Evolutionary conservation across 2,113 vertebrate genomes (phyloP), one percentile per base, ranked within the genome.

Genomic region (Gavialis gangeticus): DNA sequence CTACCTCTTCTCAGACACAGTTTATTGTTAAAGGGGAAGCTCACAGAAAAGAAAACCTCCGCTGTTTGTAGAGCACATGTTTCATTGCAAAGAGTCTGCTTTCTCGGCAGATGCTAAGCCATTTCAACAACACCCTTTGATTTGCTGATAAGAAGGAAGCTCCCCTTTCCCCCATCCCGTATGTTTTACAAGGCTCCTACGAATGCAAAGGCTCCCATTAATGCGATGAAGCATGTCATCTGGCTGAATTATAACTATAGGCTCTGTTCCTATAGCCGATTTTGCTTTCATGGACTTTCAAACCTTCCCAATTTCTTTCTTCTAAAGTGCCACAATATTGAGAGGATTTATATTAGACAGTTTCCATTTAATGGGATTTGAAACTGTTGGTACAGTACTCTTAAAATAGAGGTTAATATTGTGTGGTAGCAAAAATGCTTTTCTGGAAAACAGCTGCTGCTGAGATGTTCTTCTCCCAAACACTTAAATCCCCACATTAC

Each of bases 11-110:
- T 37, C 6, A 58, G 10, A n/a, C 8, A 18, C 55, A n/a, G 3
- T 27, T 92, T 91, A 8, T 24, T 89, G 18, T 88, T 96, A 88
- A 75, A 82, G 27, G 25, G 77, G 28, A 89, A 82, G 18, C 10
- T 16, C 16, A 12, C 18, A 30, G 27, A 87, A 80, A 90, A 6
- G 34, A 28, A 30, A 79, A 55, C 79, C 30, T 88, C 55, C 84
- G 84, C 2, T 67, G 10, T 57, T 87, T 87, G 28, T 57, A 14
- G 0, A 34, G 6, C 21, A 64, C 15, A 28, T 64, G 15, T 66
- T 3, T 10, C 56, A 10, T 21, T 27, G 4, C n/a, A 9, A 3
- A 27, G 12, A 12, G 78, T 56, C 34, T 56, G 17, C 67, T n/a
- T 69, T 4, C 64, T 82, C 60, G 30, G 21, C 7, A 75, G 62